These are phyloP conservation scores for Regulus satrapa DNA, from an alignment of 2,113 vertebrate species.

Conservation along the genomic window DNA sequence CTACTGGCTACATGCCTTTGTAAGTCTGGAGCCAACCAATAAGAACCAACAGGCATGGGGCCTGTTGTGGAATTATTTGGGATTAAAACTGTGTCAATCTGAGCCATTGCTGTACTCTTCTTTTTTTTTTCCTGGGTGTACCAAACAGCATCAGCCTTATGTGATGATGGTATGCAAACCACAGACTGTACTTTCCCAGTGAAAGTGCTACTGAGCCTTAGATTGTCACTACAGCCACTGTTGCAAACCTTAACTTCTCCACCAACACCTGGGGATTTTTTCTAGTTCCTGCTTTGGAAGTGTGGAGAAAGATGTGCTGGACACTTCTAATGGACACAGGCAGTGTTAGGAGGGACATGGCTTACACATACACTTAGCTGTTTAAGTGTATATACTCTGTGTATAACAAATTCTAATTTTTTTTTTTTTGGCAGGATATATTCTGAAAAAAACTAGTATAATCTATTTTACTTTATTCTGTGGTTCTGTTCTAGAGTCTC, in stretches of 20 bases:
- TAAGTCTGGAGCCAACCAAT: background rate
- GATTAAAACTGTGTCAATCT: conserved; percentile 30
- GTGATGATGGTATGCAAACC: background rate
- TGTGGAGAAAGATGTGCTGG: background rate
- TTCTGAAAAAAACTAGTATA: background rate
- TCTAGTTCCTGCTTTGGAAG: background rate
- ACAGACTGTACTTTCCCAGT: background rate
- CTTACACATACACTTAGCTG: background rate
- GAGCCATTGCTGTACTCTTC: background rate
- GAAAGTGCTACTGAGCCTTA: background rate
- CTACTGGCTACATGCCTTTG: conserved; percentile 15
- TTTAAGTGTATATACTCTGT: background rate
- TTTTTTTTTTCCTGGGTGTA: background rate
- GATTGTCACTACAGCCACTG: background rate
- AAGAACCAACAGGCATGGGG: background rate
- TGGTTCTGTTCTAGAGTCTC: background rate
- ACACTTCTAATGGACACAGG: background rate
- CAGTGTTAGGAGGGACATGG: background rate
- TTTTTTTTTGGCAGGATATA: no score
- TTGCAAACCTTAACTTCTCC: background rate
- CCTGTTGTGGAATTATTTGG: conserved; percentile 20
- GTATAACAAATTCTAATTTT: no score
- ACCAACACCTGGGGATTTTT: background rate
- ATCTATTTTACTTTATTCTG: background rate
- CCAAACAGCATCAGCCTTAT: background rate